A percentile compares a stretch with the other conserved stretches of the same genome.
phyloP scores from a whole-genome alignment of 2,888 invertebrate species.

The Epiblema foenella region DNA sequence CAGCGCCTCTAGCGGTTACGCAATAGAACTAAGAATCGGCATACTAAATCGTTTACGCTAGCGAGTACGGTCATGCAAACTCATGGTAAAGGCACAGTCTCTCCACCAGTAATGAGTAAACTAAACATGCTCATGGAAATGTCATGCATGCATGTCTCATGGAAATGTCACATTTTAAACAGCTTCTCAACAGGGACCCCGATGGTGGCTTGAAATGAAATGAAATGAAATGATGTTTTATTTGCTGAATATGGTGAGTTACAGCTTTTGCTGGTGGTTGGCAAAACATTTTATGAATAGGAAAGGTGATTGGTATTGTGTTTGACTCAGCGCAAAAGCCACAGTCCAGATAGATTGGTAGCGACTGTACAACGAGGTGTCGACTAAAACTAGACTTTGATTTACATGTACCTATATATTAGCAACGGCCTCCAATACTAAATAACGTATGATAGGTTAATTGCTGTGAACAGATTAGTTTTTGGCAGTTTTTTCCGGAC shows the following conservation, averaged over 20 bases:
- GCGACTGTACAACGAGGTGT: neutral
- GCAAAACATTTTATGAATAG: neutral
- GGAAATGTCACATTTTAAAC: neutral
- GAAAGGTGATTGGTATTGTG: neutral
- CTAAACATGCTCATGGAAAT: neutral
- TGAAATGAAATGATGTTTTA: too few species aligned
- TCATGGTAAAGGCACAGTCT: too few species aligned
- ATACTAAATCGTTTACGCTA: too few species aligned
- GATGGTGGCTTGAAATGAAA: too few species aligned
- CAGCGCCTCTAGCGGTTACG: too few species aligned
- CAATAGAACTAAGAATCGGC: too few species aligned
- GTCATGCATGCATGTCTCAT: too few species aligned
- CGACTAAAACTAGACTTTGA: conserved; percentile 37
- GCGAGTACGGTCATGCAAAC: too few species aligned
- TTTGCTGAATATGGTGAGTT: too few species aligned
- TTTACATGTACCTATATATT: conserved; percentile 62
- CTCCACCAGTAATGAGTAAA: neutral
- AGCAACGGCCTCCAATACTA: conserved; percentile 75
- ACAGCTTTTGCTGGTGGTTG: too few species aligned
- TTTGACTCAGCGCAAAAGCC: too few species aligned
- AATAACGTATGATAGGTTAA: conserved; percentile 81
- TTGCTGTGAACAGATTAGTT: conserved; percentile 79
- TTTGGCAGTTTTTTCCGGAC: conserved; percentile 76
- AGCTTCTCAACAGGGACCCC: neutral
- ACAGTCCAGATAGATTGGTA: neutral